These are phyloP conservation scores for Drosophila arawakana DNA, from an alignment of 1,140 invertebrate genomes.

Conservation along the genomic window DNA sequence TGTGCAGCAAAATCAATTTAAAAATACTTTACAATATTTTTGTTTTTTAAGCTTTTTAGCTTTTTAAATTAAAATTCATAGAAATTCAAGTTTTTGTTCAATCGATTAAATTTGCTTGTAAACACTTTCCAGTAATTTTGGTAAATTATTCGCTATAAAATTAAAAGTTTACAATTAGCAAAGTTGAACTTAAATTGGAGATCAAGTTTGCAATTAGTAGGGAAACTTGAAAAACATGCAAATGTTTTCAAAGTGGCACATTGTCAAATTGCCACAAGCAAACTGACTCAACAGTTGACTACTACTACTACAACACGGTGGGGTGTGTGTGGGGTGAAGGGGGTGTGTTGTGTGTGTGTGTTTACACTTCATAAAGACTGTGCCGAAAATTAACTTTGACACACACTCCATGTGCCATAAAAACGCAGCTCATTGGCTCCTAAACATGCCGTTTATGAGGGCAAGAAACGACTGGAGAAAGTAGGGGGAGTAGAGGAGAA, in stretches of 20 bases:
- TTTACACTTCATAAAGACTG: constrained; percentile 45
- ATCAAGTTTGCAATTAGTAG: constrained; percentile 24
- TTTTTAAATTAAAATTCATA: too few relatives aligned
- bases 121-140: too few relatives aligned
- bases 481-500: background rate
- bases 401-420: constrained; percentile 42
- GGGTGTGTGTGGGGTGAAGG: background rate
- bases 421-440: constrained; percentile 52
- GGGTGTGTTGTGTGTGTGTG: constrained; percentile 11
- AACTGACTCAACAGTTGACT: constrained; percentile 30
- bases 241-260: constrained; percentile 33
- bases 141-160: too few relatives aligned
- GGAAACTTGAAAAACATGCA: constrained; percentile 19
- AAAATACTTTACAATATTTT: too few relatives aligned
- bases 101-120: too few relatives aligned
- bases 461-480: background rate
- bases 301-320: background rate
- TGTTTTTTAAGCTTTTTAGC: too few relatives aligned
- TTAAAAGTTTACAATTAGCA: background rate
- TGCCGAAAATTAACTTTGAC: constrained; percentile 67
- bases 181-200: constrained; percentile 11
- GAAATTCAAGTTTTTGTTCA: too few relatives aligned
- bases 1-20: too few relatives aligned
- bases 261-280: constrained; percentile 39
- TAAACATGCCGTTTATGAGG: constrained; percentile 51